phyloP scores from a whole-genome alignment of 2,888 invertebrate genomes.

The Marasmarcha lunaedactyla region DNA sequence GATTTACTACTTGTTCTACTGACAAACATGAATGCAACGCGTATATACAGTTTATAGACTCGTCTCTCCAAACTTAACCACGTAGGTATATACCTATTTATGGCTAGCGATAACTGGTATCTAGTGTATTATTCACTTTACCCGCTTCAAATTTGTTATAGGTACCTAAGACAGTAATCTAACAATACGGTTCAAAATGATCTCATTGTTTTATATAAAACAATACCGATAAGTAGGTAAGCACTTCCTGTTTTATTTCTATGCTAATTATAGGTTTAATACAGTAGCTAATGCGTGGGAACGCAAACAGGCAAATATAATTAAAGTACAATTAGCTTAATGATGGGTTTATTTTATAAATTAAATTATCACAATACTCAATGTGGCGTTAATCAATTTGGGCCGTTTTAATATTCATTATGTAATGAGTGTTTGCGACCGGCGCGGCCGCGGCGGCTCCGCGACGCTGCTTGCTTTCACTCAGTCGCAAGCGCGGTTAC shows the following conservation, averaged over 20 bases:
- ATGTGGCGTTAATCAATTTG: slow-evolving; percentile 30
- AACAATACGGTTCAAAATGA: too few relatives aligned
- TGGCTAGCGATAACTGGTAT: too few relatives aligned
- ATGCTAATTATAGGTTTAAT: too few relatives aligned
- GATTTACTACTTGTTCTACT: background rate
- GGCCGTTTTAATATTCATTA: slow-evolving; percentile 64
- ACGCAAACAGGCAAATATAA: background rate
- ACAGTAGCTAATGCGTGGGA: background rate
- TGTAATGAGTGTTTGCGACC: slow-evolving; percentile 39
- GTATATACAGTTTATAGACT: background rate
- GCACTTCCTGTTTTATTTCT: too few relatives aligned
- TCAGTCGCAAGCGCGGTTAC: slow-evolving; percentile 56
- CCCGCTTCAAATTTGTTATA: too few relatives aligned
- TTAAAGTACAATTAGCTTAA: too few relatives aligned
- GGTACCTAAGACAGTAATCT: too few relatives aligned
- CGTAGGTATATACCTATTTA: too few relatives aligned
- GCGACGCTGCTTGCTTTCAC: slow-evolving; percentile 55
- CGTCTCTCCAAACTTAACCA: too few relatives aligned
- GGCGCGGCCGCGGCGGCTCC: slow-evolving; percentile 35
- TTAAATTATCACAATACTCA: background rate
- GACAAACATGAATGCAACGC: background rate
- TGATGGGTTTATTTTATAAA: background rate
- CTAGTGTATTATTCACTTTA: too few relatives aligned
- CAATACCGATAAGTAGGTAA: too few relatives aligned
- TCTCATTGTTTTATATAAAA: too few relatives aligned